Conservation (phyloP, 2,113 vertebrate genomes). For the Saccopteryx leptura region DNA sequence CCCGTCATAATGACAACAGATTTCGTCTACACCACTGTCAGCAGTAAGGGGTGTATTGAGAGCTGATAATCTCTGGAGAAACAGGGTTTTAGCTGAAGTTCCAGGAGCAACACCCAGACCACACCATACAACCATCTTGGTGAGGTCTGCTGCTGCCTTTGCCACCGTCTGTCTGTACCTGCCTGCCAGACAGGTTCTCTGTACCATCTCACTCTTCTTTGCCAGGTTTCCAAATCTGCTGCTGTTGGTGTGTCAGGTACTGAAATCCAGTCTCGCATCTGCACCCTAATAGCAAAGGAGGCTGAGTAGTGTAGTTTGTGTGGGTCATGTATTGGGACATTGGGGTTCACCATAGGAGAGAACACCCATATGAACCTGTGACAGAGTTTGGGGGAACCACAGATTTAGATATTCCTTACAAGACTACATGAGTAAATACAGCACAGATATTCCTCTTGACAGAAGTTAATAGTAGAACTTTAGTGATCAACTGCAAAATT, state of each 20-base stretch:
- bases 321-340: not conserved
- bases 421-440: not conserved
- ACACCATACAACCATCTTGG: fast-evolving
- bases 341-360: fast-evolving
- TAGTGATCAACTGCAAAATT: not conserved
- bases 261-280: not conserved
- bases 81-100: not conserved
- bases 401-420: not conserved
- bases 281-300: not conserved
- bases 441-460: not conserved
- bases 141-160: not conserved
- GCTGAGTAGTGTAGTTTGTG: too few species aligned
- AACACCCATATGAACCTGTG: not conserved
- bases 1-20: not conserved
- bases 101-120: not conserved
- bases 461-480: not conserved
- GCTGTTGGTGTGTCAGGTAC: not conserved
- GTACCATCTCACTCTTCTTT: too few species aligned
- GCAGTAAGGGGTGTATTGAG: not conserved
- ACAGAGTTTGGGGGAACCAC: not conserved
- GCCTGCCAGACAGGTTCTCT: not conserved
- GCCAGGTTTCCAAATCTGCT: not conserved
- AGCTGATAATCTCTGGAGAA: not conserved
- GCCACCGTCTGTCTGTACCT: not conserved
- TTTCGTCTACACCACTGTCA: not conserved